Evolutionary conservation across 2,113 vertebrate species (phyloP).

Genomic region (Lucifuga dentata): DNA sequence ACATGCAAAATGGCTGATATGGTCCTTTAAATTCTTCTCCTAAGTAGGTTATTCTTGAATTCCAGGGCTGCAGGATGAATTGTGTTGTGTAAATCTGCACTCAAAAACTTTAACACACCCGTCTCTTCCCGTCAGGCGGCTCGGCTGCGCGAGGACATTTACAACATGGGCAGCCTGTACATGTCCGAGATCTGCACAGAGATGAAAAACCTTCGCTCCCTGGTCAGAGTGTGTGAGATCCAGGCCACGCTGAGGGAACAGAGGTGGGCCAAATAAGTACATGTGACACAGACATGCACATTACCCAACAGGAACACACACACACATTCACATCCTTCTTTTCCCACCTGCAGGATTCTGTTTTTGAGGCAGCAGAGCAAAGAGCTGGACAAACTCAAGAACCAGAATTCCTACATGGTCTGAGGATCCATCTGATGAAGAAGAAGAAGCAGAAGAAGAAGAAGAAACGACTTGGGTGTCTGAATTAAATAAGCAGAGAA

Average conservation of each 20-base stretch:
- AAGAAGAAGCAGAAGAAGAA: no score
- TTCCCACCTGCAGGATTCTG: slow-evolving; percentile 88
- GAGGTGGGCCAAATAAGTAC: slow-evolving; percentile 83
- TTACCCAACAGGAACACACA: neutral
- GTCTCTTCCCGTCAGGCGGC: slow-evolving; percentile 83
- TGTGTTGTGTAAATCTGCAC: no score
- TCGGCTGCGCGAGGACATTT: slow-evolving; percentile 94
- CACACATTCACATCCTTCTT: neutral
- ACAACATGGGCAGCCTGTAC: slow-evolving; percentile 98
- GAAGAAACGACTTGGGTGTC: slow-evolving; percentile 75
- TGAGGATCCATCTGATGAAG: no score
- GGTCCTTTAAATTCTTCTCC: no score
- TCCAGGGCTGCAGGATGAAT: no score
- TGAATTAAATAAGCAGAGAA: slow-evolving; percentile 78
- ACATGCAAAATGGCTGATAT: no score
- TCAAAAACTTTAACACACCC: no score
- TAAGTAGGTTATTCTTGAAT: no score
- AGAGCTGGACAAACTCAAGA: slow-evolving; percentile 99
- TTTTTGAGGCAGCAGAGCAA: slow-evolving; percentile 99
- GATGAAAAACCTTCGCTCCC: slow-evolving; percentile 99
- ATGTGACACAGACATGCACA: neutral
- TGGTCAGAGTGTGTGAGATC: slow-evolving; percentile 99
- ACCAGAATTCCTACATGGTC: slow-evolving; percentile 99
- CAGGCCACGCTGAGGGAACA: slow-evolving; percentile 98
- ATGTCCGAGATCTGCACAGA: slow-evolving; percentile 99